Conservation (phyloP, 2,113 vertebrate species). For the Saguinus imperator region DNA sequence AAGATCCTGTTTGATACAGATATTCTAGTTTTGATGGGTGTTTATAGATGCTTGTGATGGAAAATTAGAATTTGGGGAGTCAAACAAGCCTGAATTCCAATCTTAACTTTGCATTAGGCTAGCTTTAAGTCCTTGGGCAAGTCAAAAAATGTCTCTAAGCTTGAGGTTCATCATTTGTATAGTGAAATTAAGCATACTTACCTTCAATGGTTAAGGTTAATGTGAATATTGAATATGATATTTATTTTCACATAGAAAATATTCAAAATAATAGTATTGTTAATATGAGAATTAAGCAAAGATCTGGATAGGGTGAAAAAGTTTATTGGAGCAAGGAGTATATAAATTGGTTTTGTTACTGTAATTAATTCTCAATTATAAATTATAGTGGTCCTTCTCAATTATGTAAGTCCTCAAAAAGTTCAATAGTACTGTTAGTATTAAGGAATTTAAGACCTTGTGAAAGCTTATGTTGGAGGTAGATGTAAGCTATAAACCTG, state of each 20-base stretch:
- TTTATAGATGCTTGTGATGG: not conserved
- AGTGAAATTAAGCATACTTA: not conserved
- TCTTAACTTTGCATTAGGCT: not conserved
- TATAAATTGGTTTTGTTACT: not conserved
- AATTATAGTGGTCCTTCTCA: not conserved
- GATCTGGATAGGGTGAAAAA: not conserved
- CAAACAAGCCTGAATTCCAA: not conserved
- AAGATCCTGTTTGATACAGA: not conserved
- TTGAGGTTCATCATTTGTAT: not conserved
- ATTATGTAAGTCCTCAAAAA: not conserved
- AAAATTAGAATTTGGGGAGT: not conserved
- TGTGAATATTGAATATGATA: not conserved
- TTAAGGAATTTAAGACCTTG: not conserved
- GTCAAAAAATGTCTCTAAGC: not conserved
- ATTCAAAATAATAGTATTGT: not conserved
- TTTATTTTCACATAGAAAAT: constrained; percentile 41
- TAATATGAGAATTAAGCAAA: not conserved
- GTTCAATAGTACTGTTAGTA: not conserved
- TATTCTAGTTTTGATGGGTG: not conserved
- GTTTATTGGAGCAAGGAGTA: not conserved
- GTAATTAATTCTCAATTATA: not conserved
- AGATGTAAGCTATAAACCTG: not conserved
- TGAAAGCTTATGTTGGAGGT: not conserved
- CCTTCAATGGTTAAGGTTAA: not conserved
- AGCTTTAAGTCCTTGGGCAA: not conserved